Conservation (phyloP, 2,113 vertebrate genomes). For the Orycteropus afer region DNA sequence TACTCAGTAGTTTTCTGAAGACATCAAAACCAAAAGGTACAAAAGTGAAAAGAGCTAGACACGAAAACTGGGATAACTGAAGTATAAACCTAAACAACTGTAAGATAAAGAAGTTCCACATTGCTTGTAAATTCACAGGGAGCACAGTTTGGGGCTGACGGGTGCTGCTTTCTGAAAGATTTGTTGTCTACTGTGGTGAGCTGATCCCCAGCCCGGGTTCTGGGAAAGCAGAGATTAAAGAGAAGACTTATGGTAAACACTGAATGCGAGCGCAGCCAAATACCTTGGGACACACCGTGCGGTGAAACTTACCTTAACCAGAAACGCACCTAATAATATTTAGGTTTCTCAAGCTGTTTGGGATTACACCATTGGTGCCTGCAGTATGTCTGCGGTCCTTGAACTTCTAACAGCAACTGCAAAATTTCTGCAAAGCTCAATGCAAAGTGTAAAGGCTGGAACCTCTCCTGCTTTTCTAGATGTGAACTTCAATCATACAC, state of each 20-base stretch:
- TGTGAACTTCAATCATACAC: neutral
- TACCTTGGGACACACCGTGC: neutral
- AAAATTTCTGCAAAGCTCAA: neutral
- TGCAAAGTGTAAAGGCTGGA: neutral
- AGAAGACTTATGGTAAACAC: neutral
- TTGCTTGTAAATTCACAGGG: too few relatives aligned
- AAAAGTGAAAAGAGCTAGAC: neutral
- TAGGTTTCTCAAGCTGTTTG: neutral
- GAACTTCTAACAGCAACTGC: neutral
- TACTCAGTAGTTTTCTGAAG: neutral
- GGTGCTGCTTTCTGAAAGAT: neutral
- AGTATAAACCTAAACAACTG: neutral
- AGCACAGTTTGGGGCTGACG: accelerated
- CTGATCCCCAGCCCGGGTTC: neutral
- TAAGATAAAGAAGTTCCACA: neutral
- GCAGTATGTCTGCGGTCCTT: neutral
- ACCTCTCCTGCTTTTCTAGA: neutral
- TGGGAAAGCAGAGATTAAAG: neutral
- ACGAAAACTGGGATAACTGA: neutral
- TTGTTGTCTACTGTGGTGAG: neutral
- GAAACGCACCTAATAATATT: neutral
- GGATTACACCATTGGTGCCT: neutral
- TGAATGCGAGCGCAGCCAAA: neutral
- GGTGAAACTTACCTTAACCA: neutral
- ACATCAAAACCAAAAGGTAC: neutral